Evolutionary conservation across 2,113 vertebrate genomes (phyloP).

Genomic region (Callipepla californica): DNA sequence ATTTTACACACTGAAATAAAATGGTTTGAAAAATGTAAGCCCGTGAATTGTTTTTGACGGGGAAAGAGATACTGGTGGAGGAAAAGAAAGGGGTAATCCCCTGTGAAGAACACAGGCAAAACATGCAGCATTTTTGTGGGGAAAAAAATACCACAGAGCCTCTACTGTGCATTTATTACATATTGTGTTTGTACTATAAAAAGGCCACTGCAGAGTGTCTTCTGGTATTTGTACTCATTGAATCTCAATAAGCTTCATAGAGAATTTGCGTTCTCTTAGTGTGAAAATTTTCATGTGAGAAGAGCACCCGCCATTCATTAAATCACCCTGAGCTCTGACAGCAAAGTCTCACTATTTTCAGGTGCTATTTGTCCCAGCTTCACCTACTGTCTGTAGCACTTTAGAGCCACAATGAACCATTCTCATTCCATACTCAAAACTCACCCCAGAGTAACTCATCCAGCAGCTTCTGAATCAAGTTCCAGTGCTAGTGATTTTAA

Average conservation of each 20-base stretch:
- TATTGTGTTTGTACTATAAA: slow-evolving; percentile 14
- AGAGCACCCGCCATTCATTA: neutral
- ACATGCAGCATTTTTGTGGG: slow-evolving; percentile 13
- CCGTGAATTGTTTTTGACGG: neutral
- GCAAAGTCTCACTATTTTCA: neutral
- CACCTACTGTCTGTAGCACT: neutral
- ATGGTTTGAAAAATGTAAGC: slow-evolving; percentile 6
- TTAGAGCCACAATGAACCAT: neutral
- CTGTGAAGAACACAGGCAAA: slow-evolving; percentile 38
- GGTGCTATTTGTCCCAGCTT: neutral
- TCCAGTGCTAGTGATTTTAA: neutral
- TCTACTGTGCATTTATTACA: slow-evolving; percentile 2
- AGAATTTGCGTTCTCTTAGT: neutral
- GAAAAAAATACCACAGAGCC: neutral
- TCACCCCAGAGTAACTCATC: neutral
- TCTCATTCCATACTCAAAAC: neutral
- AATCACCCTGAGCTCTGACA: neutral
- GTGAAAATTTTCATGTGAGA: neutral
- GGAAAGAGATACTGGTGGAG: neutral
- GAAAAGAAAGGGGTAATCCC: slow-evolving; percentile 1
- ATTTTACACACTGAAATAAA: slow-evolving; percentile 22
- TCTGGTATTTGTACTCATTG: neutral
- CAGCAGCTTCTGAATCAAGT: neutral
- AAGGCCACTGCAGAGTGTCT: slow-evolving; percentile 10
- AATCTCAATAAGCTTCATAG: neutral